These are phyloP conservation scores for Porites rus DNA, from an alignment of 92 coral and sea anemone species.

Conservation along the genomic window DNA sequence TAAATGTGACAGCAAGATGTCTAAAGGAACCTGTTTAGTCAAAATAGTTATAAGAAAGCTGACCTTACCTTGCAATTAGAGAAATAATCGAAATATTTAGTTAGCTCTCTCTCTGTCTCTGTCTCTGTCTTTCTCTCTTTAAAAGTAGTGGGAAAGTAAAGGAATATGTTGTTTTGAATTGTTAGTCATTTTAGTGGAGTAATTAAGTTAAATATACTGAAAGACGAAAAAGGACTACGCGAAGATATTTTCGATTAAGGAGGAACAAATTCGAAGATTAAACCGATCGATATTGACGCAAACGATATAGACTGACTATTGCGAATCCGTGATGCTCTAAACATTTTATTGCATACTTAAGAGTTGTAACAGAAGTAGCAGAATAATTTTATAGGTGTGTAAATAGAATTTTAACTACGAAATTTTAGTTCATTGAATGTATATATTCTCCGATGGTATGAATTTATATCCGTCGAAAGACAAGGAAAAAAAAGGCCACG, in stretches of 20 bases:
- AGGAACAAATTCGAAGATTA: background rate
- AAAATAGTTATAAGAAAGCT: background rate
- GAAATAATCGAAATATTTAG: no score
- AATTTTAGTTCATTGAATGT: conserved; percentile 22
- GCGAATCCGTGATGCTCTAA: background rate
- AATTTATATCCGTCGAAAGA: conserved; percentile 14
- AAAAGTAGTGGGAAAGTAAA: background rate
- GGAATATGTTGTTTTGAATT: background rate
- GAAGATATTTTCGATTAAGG: background rate
- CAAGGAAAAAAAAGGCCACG: conserved; percentile 2
- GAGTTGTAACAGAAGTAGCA: conserved; percentile 15
- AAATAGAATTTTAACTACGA: conserved; percentile 30
- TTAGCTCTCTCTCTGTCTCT: no score
- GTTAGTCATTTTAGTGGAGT: background rate
- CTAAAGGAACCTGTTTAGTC: background rate
- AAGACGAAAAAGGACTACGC: background rate
- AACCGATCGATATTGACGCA: background rate
- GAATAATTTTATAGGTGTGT: conserved; percentile 28
- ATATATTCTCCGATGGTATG: background rate
- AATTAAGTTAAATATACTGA: background rate
- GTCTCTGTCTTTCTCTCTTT: no score
- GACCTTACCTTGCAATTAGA: no score
- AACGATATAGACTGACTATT: background rate
- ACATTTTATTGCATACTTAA: background rate
- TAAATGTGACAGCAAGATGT: background rate